These are phyloP conservation scores for Eulemur albifrons DNA, from an alignment of 2,797 vertebrate genomes.

Conservation along the genomic window DNA sequence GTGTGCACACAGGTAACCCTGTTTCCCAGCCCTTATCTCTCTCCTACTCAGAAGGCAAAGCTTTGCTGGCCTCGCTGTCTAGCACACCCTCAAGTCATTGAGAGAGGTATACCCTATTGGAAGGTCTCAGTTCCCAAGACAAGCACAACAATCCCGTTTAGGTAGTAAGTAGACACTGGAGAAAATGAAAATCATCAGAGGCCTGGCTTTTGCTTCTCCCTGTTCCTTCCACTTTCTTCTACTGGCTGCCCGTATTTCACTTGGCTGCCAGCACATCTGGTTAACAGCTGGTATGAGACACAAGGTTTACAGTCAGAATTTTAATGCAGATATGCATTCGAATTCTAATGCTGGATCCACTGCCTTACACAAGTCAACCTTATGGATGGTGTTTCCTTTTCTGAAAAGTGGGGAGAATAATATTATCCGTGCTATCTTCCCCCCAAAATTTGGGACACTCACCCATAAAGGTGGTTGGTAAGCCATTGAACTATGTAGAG, in stretches of 20 bases:
- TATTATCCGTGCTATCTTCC: not conserved
- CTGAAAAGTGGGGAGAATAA: not conserved
- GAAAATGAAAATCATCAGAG: not conserved
- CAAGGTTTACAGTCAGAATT: not conserved
- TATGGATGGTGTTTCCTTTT: not conserved
- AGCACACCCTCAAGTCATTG: not conserved
- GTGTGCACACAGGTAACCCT: too few relatives aligned
- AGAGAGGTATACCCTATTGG: not conserved
- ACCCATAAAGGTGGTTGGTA: not conserved
- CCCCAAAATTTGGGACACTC: not conserved
- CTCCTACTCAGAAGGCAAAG: not conserved
- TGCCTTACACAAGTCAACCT: not conserved
- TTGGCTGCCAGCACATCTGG: conserved; percentile 40
- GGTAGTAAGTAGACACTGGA: not conserved
- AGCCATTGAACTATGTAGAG: not conserved
- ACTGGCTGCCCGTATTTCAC: not conserved
- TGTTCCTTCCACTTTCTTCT: not conserved
- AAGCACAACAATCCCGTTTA: not conserved
- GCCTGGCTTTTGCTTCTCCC: not conserved
- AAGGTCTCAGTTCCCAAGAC: not conserved
- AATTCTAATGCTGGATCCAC: not conserved
- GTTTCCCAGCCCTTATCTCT: not conserved
- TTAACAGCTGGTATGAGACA: not conserved
- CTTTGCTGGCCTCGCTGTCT: not conserved
- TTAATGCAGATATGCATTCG: not conserved